These are phyloP conservation scores for Rotaria magnacalcarata DNA, from an alignment of 2,888 invertebrate genomes.

Conservation along the genomic window DNA sequence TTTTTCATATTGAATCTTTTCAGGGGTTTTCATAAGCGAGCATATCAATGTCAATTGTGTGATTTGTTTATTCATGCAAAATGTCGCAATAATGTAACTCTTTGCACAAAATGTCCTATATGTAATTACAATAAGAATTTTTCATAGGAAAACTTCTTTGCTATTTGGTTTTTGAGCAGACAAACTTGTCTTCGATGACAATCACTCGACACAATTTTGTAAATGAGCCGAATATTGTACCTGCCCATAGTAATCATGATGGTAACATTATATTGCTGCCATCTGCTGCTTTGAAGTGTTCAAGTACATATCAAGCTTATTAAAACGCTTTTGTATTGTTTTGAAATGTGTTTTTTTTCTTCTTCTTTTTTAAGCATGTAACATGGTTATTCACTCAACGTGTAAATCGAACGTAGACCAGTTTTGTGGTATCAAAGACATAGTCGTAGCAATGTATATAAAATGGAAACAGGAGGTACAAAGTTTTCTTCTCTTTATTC, in stretches of 20 bases:
- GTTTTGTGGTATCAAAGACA: not conserved
- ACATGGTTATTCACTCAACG: not conserved
- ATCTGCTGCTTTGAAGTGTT: not conserved
- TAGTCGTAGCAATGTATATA: not conserved
- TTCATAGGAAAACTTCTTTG: not conserved
- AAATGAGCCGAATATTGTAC: not conserved
- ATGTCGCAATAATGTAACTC: not conserved
- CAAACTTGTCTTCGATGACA: not conserved
- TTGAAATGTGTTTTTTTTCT: not conserved
- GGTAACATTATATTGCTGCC: not conserved
- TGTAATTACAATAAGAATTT: not conserved
- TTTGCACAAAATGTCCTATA: not conserved
- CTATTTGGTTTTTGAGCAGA: not conserved
- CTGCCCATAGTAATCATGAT: not conserved
- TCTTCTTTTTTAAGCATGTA: not conserved
- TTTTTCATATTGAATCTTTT: not conserved
- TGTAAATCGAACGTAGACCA: not conserved
- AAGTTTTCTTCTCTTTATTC: not conserved
- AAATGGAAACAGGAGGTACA: not conserved
- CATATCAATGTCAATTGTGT: not conserved
- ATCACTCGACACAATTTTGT: not conserved
- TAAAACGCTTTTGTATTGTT: not conserved
- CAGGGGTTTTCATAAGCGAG: not conserved
- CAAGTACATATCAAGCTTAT: not conserved
- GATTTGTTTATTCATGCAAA: not conserved